phyloP scores from a whole-genome alignment of 1,140 invertebrate genomes.

The Dinoponera quadriceps region DNA sequence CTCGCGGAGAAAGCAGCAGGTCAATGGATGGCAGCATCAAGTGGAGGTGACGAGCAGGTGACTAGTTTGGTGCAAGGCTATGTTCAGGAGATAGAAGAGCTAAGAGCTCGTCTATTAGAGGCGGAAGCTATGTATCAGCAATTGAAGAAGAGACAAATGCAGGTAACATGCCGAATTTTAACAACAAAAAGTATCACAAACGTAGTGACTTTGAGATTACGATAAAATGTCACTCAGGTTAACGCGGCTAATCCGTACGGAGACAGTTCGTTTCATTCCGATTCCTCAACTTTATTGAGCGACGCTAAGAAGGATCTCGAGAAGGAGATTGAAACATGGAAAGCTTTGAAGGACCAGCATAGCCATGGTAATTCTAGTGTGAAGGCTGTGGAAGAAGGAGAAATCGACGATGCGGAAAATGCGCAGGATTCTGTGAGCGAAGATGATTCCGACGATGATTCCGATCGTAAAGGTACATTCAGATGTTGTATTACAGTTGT shows the following conservation, averaged over 20 bases:
- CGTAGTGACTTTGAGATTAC: background rate
- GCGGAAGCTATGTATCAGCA: conserved; percentile 94
- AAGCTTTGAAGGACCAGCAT: conserved; percentile 81
- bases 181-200: conserved; percentile 1
- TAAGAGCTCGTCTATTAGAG: conserved; percentile 94
- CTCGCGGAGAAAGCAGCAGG: conserved; percentile 92
- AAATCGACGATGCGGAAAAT: conserved; percentile 82
- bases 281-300: conserved; percentile 86
- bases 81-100: conserved; percentile 95
- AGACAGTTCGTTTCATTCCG: conserved; percentile 79
- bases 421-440: conserved; percentile 87
- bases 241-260: conserved; percentile 79
- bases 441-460: conserved; percentile 88
- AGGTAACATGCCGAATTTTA: conserved; percentile 66
- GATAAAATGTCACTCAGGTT: conserved; percentile 54
- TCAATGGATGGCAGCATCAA: conserved; percentile 88
- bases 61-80: conserved; percentile 93
- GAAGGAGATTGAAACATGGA: conserved; percentile 86
- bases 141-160: conserved; percentile 87
- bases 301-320: conserved; percentile 90
- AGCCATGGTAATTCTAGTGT: conserved; percentile 69
- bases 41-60: conserved; percentile 86
- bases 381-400: conserved; percentile 82
- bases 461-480: conserved; percentile 83
- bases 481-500: background rate